Conservation (phyloP, 2,113 vertebrate species). For the Philantomba maxwellii region DNA sequence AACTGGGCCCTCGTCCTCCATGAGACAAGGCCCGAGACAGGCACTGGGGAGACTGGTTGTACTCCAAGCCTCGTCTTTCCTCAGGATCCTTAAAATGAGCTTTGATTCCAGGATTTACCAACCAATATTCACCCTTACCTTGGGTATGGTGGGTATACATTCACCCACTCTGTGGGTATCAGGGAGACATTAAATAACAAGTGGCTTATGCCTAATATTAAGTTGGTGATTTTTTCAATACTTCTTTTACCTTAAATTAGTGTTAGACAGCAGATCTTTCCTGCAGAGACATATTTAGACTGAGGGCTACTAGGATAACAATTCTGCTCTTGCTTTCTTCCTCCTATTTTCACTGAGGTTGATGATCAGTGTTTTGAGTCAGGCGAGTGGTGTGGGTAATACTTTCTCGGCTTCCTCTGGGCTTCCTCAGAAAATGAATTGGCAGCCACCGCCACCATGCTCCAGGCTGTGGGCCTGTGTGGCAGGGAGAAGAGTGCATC, state of each 20-base stretch:
- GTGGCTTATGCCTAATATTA: neutral
- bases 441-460: conserved; percentile 4
- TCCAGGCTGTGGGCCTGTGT: conserved; percentile 57
- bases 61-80: neutral
- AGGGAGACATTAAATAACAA: neutral
- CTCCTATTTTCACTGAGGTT: conserved; percentile 15
- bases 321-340: neutral
- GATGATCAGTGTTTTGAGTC: neutral
- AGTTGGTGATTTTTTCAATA: neutral
- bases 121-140: neutral
- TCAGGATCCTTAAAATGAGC: neutral
- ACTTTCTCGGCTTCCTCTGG: conserved; percentile 25
- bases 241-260: neutral
- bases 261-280: neutral
- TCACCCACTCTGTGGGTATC: neutral
- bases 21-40: neutral
- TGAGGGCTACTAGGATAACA: neutral
- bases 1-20: neutral
- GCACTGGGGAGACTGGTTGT: neutral
- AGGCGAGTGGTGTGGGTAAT: conserved; percentile 17
- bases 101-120: neutral
- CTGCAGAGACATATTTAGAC: neutral
- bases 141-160: neutral
- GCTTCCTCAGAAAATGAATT: conserved; percentile 57
- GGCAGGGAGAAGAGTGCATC: conserved; percentile 28